Conservation (phyloP, 2,113 vertebrate species). For the Gymnocephalus cernua region DNA sequence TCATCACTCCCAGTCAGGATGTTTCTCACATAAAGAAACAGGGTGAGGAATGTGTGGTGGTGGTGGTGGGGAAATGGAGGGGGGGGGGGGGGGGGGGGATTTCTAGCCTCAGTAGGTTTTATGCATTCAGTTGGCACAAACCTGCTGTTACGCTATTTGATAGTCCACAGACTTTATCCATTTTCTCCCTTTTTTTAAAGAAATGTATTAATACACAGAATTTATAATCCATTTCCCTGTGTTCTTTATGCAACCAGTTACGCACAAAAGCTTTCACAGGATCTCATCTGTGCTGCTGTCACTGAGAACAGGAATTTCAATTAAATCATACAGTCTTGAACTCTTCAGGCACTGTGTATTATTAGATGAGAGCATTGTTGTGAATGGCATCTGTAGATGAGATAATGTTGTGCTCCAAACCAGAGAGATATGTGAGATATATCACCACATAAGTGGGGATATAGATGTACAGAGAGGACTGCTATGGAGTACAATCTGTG, state of each 20-base stretch:
- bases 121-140: conserved; percentile 6
- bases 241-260: not conserved
- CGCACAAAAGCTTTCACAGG: conserved; percentile 1
- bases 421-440: not conserved
- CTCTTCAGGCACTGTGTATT: not conserved
- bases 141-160: not conserved
- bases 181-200: conserved; percentile 15
- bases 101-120: conserved; percentile 11
- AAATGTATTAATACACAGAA: conserved; percentile 32
- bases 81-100: not conserved
- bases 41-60: not conserved
- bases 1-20: conserved; percentile 30
- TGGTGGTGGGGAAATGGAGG: too few relatives aligned
- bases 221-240: conserved; percentile 8
- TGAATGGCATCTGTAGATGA: conserved; percentile 14
- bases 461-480: not conserved
- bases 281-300: conserved; percentile 15
- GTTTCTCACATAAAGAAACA: conserved; percentile 34
- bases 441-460: not conserved
- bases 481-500: not conserved
- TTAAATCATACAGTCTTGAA: conserved; percentile 24
- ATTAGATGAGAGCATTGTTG: conserved; percentile 20
- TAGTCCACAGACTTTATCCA: conserved; percentile 19
- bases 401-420: conserved; percentile 23
- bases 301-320: conserved; percentile 20